Evolutionary conservation across 2,797 vertebrate species (phyloP).

Genomic region (Knipowitschia caucasica): DNA sequence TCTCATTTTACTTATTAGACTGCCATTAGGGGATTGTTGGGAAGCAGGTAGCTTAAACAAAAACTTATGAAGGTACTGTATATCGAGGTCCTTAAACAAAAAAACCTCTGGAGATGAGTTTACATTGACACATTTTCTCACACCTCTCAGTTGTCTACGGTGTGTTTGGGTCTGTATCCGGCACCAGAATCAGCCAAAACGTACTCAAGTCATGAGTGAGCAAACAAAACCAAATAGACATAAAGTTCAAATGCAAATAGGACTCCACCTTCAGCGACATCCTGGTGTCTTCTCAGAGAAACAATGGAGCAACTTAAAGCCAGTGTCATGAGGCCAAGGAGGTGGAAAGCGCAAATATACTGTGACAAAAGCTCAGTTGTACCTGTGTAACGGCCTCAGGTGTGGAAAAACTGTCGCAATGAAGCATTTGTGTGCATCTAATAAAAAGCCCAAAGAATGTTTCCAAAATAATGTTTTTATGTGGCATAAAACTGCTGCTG

Average conservation of each 20-base stretch:
- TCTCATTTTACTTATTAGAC: conserved; percentile 39
- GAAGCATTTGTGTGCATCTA: not conserved
- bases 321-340: conserved; percentile 2
- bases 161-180: not conserved
- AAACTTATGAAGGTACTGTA: not conserved
- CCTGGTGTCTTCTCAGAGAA: conserved; percentile 14
- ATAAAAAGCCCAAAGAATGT: not conserved
- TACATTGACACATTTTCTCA: conserved; percentile 30
- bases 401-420: not conserved
- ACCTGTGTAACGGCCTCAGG: not conserved
- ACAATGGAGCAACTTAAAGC: conserved; percentile 4
- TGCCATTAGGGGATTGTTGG: not conserved
- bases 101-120: conserved; percentile 20
- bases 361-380: not conserved
- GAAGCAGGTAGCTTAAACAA: not conserved
- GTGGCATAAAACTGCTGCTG: not conserved
- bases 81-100: not conserved
- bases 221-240: conserved; percentile 10
- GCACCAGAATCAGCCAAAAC: conserved; percentile 2
- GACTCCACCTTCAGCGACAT: conserved; percentile 9
- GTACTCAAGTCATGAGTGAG: conserved; percentile 7
- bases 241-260: conserved; percentile 3
- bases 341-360: conserved; percentile 8
- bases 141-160: conserved; percentile 16
- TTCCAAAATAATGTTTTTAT: not conserved